Conservation (phyloP, 2,113 vertebrate species). For the Platanista minor region DNA sequence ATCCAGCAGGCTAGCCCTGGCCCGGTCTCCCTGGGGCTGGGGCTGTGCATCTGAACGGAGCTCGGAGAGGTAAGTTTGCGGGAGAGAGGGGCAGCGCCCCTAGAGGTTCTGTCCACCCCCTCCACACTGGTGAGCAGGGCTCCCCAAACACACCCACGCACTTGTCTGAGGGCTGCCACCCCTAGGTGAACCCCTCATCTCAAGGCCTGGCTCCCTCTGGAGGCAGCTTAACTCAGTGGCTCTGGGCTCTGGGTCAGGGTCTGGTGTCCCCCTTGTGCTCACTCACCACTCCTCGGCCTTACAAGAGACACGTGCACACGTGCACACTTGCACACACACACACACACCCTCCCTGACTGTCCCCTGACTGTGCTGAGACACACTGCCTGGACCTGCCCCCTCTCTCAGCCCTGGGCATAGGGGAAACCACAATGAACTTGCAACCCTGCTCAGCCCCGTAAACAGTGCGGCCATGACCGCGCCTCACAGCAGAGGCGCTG, state of each 20-base stretch:
- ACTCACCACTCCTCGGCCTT: not conserved
- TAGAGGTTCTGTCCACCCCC: not conserved
- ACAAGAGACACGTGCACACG: accelerated
- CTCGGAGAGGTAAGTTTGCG: no score
- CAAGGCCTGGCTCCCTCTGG: not conserved
- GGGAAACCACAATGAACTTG: not conserved
- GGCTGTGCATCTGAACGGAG: not conserved
- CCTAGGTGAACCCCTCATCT: not conserved
- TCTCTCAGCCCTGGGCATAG: not conserved
- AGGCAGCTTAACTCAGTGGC: not conserved
- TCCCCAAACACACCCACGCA: not conserved
- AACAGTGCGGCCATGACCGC: not conserved
- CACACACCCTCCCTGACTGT: not conserved
- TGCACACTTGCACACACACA: not conserved
- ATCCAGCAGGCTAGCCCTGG: not conserved
- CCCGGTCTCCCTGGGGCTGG: no score
- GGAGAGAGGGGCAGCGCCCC: not conserved
- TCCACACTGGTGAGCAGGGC: not conserved
- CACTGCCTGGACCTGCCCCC: accelerated
- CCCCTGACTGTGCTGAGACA: not conserved
- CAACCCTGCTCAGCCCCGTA: not conserved
- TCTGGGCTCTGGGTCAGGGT: accelerated
- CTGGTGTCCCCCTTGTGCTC: not conserved
- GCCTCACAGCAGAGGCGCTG: accelerated
- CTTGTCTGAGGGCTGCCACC: not conserved